Evolutionary conservation across 2,888 invertebrate genomes (phyloP), one percentile per base, ranked within the genome.

Genomic region (Drosophila nigricruria): DNA sequence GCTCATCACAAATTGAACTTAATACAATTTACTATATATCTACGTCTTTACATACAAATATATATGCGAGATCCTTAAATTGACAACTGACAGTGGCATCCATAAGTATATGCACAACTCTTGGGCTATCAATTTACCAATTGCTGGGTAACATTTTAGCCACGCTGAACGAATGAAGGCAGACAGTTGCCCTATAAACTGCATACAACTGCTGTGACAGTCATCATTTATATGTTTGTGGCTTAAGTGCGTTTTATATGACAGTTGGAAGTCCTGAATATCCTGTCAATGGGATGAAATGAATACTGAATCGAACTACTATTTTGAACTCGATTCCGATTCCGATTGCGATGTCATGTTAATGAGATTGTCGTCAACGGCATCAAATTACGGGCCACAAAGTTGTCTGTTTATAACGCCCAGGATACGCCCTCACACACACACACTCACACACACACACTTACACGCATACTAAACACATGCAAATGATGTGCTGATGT

Each of bases 281-380:
- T 69, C 65, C 70, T 58, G 62, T 60, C 58, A 67, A 54, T 32
- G 47, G 56, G 36, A 62, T 43, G 49, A 66, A 54, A 69, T 59
- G 47, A 57, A 70, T 78, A 53, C 54, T 47, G 34, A 57, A 40
- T 38, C 45, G 27, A 64, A 59, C 58, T 42, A 32, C 30, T 25
- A 40, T 52, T 66, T 38, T 38, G 61, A 34, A 25, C 8, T 14
- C 63, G 49, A 40, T 61, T 45, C 16, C 40, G 57, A 67, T 65
- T 47, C 25, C n/a, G 79, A 84, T 77, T 77, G 58, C 71, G 70
- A 68, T 71, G 72, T 77, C 79, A 82, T 73, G 77, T 77, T 84
- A 83, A 83, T 87, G 83, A 81, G 83, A 84, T 79, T 84, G 85
- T 79, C 82, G 59, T 81, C 71, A 81, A 38, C 57, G 52, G 79